These are phyloP conservation scores for Catocala sponsa DNA, from an alignment of 2,888 invertebrate species.

Conservation along the genomic window DNA sequence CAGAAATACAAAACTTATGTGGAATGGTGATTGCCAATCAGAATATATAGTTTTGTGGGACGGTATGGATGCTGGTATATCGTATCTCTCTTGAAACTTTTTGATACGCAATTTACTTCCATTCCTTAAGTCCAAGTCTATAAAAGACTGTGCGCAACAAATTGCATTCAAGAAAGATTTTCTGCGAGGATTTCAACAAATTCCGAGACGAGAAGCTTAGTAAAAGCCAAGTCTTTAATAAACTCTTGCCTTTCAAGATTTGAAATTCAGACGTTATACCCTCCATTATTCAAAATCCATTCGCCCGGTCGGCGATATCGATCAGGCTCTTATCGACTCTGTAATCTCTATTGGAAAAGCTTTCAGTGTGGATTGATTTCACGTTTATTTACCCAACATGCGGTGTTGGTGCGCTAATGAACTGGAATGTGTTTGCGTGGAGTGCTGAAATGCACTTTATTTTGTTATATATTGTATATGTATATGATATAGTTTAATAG, in stretches of 20 bases:
- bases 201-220: no score
- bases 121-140: no score
- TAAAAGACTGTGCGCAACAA: no score
- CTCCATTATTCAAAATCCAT: conserved; percentile 11
- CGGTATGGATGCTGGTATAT: no score
- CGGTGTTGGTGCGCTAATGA: not conserved
- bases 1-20: no score
- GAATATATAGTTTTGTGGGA: no score
- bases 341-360: conserved; percentile 50
- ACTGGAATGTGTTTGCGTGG: conserved; percentile 1
- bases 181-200: no score
- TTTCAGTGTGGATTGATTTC: conserved; percentile 46
- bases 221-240: no score
- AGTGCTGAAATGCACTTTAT: not conserved
- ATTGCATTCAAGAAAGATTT: no score
- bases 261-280: not conserved
- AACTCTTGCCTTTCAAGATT: not conserved
- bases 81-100: no score
- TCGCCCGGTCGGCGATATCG: conserved; percentile 26
- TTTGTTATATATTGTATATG: not conserved
- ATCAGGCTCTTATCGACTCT: conserved; percentile 36
- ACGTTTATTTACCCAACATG: conserved; percentile 25
- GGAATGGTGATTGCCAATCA: no score
- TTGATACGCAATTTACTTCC: no score
- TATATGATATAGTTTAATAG: not conserved